Evolutionary conservation across 1,140 invertebrate species (phyloP).

Genomic region (Batillaria attramentaria): DNA sequence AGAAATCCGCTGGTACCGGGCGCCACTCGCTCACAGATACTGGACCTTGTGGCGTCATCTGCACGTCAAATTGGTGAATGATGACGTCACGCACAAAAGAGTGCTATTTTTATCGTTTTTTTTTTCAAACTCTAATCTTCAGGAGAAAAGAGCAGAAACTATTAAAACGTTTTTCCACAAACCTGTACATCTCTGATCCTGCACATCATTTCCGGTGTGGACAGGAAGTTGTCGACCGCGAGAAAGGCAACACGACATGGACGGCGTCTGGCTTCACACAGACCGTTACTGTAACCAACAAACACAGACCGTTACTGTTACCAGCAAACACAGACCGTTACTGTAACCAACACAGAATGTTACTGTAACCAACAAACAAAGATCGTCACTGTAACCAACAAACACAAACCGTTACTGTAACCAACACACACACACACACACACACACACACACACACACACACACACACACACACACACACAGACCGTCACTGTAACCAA

Average conservation of each 20-base stretch:
- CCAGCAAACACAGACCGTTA: too few species aligned
- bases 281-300: conserved; percentile 8
- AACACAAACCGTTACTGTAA: too few species aligned
- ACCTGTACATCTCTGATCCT: conserved; percentile 23
- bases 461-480: too few species aligned
- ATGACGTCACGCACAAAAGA: background rate
- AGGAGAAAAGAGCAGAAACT: background rate
- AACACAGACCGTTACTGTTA: too few species aligned
- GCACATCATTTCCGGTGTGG: conserved; percentile 21
- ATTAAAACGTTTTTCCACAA: background rate
- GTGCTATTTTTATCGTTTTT: background rate
- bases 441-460: too few species aligned
- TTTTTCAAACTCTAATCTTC: background rate
- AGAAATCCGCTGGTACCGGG: background rate
- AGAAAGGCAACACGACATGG: conserved; percentile 22
- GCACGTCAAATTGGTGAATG: background rate
- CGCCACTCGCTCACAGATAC: background rate
- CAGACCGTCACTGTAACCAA: too few species aligned
- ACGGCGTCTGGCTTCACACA: conserved; percentile 18
- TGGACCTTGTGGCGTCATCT: conserved; percentile 4
- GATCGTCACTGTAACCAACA: too few species aligned
- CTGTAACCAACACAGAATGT: too few species aligned
- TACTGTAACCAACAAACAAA: too few species aligned
- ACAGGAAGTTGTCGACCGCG: conserved; percentile 23
- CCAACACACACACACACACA: too few species aligned